Conservation (phyloP, 2,888 invertebrate species). For the Choristoneura rosaceana region DNA sequence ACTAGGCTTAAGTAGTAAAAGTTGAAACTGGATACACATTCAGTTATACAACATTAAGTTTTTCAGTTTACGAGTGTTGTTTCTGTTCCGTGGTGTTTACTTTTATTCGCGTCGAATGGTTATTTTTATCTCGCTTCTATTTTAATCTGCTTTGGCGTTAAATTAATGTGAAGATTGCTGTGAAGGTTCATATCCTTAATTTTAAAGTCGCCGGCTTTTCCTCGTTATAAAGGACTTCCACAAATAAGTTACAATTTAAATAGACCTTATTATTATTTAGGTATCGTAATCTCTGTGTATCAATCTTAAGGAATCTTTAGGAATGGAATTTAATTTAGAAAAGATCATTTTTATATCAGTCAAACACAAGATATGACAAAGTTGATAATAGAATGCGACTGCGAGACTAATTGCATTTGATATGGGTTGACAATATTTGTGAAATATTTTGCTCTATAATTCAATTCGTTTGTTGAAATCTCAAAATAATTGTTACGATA, state of each 20-base stretch:
- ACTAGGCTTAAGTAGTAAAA: too few relatives aligned
- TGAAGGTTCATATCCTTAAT: conserved; percentile 2
- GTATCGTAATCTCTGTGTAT: not conserved
- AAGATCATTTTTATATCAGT: too few relatives aligned
- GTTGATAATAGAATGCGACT: too few relatives aligned
- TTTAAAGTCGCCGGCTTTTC: not conserved
- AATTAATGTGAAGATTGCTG: not conserved
- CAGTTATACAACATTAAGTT: not conserved
- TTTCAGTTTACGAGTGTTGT: not conserved
- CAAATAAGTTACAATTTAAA: not conserved
- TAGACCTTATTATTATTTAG: not conserved
- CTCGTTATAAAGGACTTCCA: not conserved
- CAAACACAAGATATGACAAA: too few relatives aligned
- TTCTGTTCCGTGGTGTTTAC: not conserved
- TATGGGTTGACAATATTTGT: too few relatives aligned
- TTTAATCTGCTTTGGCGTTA: not conserved
- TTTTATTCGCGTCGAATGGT: not conserved
- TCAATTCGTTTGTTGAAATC: too few relatives aligned
- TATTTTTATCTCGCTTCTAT: not conserved
- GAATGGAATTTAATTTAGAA: too few relatives aligned
- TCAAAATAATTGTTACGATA: too few relatives aligned
- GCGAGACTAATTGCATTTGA: too few relatives aligned
- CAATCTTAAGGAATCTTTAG: too few relatives aligned
- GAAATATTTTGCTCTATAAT: too few relatives aligned
- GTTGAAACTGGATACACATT: too few relatives aligned